Evolutionary conservation across 37 sponge, comb jelly and placozoan species (phyloP).

Genomic region (Geodia barretti): DNA sequence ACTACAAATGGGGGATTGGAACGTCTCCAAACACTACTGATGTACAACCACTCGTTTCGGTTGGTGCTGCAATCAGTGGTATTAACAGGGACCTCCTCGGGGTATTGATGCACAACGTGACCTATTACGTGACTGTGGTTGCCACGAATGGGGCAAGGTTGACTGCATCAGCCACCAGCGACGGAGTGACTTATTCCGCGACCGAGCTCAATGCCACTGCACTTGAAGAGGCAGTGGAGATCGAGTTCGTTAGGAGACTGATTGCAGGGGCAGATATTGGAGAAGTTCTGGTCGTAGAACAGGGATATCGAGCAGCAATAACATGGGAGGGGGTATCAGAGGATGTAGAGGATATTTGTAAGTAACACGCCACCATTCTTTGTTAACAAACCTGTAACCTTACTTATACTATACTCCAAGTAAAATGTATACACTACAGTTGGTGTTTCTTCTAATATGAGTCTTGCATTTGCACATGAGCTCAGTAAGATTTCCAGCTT

Average conservation of each 20-base stretch:
- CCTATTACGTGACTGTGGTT: constrained; percentile 74
- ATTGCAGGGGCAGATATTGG: constrained; percentile 13
- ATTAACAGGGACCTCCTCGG: constrained; percentile 32
- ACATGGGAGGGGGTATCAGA: constrained; percentile 57
- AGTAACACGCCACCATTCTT: constrained; percentile 5
- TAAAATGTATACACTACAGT: background rate
- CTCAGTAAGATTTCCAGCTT: constrained; percentile 7
- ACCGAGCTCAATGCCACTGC: constrained; percentile 57
- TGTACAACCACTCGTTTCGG: constrained; percentile 42
- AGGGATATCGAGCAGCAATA: constrained; percentile 19
- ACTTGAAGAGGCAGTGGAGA: constrained; percentile 33
- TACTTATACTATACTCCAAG: background rate
- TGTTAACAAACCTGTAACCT: background rate
- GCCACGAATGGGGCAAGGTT: constrained; percentile 80
- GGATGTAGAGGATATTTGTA: constrained; percentile 71
- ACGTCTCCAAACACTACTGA: constrained; percentile 28
- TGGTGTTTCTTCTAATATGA: background rate
- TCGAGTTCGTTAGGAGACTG: constrained; percentile 26
- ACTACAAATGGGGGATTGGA: constrained; percentile 84
- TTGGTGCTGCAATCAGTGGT: constrained; percentile 48
- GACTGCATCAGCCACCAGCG: constrained; percentile 27
- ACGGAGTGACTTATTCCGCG: constrained; percentile 66
- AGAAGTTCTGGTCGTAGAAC: constrained; percentile 13
- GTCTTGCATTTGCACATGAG: too few species aligned
- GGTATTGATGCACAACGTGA: constrained; percentile 48